Conservation (phyloP, 2,113 vertebrate genomes). For the Scytalopus superciliaris region DNA sequence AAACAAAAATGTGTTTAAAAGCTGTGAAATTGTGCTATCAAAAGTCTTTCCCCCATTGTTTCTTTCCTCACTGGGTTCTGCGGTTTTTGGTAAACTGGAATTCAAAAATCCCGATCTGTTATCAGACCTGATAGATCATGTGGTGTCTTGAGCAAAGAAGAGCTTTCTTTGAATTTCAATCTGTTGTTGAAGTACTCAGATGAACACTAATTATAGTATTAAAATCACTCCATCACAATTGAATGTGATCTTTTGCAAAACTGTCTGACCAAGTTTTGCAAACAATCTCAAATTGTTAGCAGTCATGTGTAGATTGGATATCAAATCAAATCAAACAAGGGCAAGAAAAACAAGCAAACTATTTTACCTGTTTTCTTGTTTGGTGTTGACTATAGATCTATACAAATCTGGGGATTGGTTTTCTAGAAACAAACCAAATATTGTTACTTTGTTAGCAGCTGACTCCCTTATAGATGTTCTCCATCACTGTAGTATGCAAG, state of each 20-base stretch:
- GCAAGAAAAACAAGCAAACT: neutral
- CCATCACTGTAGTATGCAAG: neutral
- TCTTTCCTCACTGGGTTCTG: neutral
- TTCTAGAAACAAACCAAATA: neutral
- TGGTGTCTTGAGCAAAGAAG: neutral
- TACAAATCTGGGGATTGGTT: neutral
- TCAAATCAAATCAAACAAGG: neutral
- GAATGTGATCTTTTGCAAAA: neutral
- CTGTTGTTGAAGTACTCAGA: conserved; percentile 17
- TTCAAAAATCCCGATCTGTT: neutral
- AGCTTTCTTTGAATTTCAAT: neutral
- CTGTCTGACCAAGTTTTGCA: neutral
- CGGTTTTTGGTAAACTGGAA: neutral
- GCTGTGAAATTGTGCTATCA: neutral
- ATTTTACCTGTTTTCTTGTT: neutral
- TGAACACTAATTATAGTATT: neutral
- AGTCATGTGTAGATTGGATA: neutral
- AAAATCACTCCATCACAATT: neutral
- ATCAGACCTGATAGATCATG: neutral
- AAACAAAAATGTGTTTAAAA: neutral
- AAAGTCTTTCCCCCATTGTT: neutral
- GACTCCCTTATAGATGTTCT: neutral
- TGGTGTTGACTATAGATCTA: neutral
- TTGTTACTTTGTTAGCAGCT: neutral
- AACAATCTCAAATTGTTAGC: neutral